Evolutionary conservation across 2,113 vertebrate species (phyloP).

Genomic region (Myxocyprinus asiaticus): DNA sequence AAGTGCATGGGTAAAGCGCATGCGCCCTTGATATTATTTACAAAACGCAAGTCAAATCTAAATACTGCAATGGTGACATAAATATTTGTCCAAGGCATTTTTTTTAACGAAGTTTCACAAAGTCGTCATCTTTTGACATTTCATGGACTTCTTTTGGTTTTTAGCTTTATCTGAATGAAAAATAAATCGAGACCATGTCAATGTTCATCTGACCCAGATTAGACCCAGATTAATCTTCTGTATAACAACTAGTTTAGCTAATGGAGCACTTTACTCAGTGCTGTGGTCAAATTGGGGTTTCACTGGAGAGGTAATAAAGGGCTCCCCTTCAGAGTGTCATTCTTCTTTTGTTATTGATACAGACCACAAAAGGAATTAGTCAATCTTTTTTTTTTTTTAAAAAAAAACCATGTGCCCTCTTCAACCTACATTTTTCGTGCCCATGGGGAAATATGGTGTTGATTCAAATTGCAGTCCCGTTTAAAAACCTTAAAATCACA

Average conservation of each 20-base stretch:
- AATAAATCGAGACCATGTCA: too few species aligned
- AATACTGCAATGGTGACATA: background rate
- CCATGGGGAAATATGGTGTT: background rate
- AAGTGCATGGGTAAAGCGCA: too few species aligned
- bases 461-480: background rate
- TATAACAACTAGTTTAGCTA: slow-evolving; percentile 33
- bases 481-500: background rate
- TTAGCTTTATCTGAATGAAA: too few species aligned
- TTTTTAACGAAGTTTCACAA: slow-evolving; percentile 10
- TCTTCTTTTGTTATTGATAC: too few species aligned
- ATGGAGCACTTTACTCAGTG: background rate
- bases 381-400: slow-evolving; percentile 9
- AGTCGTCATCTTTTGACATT: slow-evolving; percentile 33
- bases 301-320: too few species aligned
- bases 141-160: too few species aligned
- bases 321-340: too few species aligned
- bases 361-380: slow-evolving; percentile 11
- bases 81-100: slow-evolving; percentile 32
- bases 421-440: background rate
- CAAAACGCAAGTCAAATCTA: background rate
- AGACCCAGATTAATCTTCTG: slow-evolving; percentile 59
- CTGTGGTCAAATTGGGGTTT: too few species aligned
- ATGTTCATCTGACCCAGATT: slow-evolving; percentile 57
- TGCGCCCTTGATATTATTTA: background rate
- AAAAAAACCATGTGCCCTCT: slow-evolving; percentile 15